A percentile compares a stretch with the other conserved stretches of the same genome.
These are phyloP conservation scores for Zaprionus gabonicus DNA, from an alignment of 1,140 invertebrate genomes.

Conservation along the genomic window DNA sequence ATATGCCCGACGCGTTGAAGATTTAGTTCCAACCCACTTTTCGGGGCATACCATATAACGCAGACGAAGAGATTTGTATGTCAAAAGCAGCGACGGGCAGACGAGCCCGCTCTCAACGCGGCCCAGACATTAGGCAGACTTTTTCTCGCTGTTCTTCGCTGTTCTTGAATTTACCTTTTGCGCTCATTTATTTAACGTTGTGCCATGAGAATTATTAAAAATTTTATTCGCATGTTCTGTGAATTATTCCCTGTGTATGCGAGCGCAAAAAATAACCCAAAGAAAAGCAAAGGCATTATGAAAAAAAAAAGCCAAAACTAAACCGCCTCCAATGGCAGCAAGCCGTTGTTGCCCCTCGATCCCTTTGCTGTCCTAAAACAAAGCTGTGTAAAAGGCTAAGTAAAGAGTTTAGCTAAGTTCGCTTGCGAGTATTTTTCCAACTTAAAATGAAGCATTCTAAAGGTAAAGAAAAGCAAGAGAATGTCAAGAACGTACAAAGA, in stretches of 20 bases:
- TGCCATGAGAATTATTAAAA: constrained; percentile 83
- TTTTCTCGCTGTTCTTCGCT: constrained; percentile 1
- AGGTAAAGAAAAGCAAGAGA: neutral
- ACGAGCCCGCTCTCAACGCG: neutral
- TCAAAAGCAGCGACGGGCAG: constrained; percentile 18
- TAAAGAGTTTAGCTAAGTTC: neutral
- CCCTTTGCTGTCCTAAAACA: neutral
- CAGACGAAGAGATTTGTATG: constrained; percentile 37
- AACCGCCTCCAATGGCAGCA: constrained; percentile 3
- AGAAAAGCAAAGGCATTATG: neutral
- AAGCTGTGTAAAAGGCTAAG: neutral
- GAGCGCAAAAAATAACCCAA: constrained; percentile 7
- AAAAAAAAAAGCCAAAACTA: neutral
- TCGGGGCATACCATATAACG: constrained; percentile 32
- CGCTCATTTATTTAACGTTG: constrained; percentile 75
- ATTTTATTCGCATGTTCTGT: constrained; percentile 84
- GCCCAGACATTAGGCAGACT: constrained; percentile 30
- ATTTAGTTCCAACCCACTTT: constrained; percentile 79
- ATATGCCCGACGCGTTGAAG: constrained; percentile 73
- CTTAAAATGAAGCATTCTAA: neutral
- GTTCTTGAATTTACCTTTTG: constrained; percentile 45
- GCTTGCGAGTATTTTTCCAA: neutral
- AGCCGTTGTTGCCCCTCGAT: neutral
- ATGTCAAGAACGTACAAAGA: neutral
- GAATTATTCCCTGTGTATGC: constrained; percentile 63